Conservation (phyloP, 1,140 invertebrate species). For the Bombus picipes region DNA sequence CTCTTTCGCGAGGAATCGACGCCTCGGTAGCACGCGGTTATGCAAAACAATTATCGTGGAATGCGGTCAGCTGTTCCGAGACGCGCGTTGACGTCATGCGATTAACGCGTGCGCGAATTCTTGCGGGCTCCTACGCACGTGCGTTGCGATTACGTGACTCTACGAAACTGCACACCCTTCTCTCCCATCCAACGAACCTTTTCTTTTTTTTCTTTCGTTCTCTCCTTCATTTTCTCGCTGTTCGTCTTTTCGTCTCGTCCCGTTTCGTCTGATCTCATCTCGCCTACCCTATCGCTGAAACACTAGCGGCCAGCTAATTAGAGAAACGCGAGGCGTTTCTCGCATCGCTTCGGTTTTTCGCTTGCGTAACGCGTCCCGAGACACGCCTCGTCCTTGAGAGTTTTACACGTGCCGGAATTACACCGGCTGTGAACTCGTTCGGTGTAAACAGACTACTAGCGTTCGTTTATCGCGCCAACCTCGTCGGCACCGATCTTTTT, state of each 20-base stretch:
- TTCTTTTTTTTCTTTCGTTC: background rate
- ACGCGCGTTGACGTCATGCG: slow-evolving; percentile 76
- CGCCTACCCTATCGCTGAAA: no score
- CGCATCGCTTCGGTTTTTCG: slow-evolving; percentile 52
- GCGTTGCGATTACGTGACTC: slow-evolving; percentile 41
- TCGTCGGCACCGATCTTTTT: background rate
- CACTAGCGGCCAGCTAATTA: slow-evolving; percentile 2
- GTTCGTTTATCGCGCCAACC: slow-evolving; percentile 2
- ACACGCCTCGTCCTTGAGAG: slow-evolving; percentile 55
- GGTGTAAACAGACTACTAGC: slow-evolving; percentile 19
- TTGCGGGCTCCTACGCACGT: slow-evolving; percentile 56
- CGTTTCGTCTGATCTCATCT: background rate
- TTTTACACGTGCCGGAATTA: slow-evolving; percentile 61
- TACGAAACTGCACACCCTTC: background rate
- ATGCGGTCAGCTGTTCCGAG: slow-evolving; percentile 82
- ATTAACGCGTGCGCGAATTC: slow-evolving; percentile 57
- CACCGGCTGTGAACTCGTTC: slow-evolving; percentile 36
- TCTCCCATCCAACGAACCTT: background rate
- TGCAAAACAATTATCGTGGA: slow-evolving; percentile 82
- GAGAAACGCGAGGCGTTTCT: slow-evolving; percentile 26
- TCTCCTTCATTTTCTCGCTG: background rate
- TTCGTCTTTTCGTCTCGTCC: background rate
- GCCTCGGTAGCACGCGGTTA: slow-evolving; percentile 75
- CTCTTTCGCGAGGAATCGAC: slow-evolving; percentile 27
- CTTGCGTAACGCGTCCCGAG: slow-evolving; percentile 40